Evolutionary conservation across 2,888 invertebrate genomes (phyloP), one percentile per base, ranked within the genome.

Genomic region (Hirtodrosophila alboralis): DNA sequence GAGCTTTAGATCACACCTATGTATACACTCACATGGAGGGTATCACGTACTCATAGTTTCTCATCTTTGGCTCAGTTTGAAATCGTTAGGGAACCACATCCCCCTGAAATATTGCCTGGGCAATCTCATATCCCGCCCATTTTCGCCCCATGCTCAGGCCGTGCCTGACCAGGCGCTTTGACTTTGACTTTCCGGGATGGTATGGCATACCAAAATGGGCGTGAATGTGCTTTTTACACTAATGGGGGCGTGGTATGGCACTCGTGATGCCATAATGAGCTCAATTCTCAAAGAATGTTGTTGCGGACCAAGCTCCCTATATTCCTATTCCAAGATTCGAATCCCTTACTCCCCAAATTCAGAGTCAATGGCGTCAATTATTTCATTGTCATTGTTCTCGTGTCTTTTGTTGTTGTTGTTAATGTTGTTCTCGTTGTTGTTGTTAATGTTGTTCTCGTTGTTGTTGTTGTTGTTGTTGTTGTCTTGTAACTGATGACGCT

Each of bases 301-400:
- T 58, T 51, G 56, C 60, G 36, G 27, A 27, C 34, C 54, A 60
- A 28, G 31, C 7, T 28, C 31, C 30, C 52, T 10, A 9, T 10
- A 9, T 18, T 28, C 34, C 26, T 36, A 30, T 58, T 14, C 21
- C 23, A 33, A 30, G 23, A 64, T 21, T 37, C n/a, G 6, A 12
- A n/a, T n/a, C 45, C 31, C 75, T 34, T 43, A 37, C 56, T 37
- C 33, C 48, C n/a, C n/a, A n/a, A n/a, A n/a, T n/a, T n/a, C n/a
- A n/a, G n/a, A n/a, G n/a, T n/a, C 34, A 65, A 52, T 76, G 78
- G 66, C 84, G 87, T 86, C 89, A 88, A 88, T 88, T 88, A 88
- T 87, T 88, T 87, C 75, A 83, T 83, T 83, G 78, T 75, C 84
- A 51, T 65, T 65, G 38, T 48, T 62, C 59, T 58, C 59, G 37